Conservation (phyloP, 2,113 vertebrate genomes). For the Pollimyrus isidori region DNA sequence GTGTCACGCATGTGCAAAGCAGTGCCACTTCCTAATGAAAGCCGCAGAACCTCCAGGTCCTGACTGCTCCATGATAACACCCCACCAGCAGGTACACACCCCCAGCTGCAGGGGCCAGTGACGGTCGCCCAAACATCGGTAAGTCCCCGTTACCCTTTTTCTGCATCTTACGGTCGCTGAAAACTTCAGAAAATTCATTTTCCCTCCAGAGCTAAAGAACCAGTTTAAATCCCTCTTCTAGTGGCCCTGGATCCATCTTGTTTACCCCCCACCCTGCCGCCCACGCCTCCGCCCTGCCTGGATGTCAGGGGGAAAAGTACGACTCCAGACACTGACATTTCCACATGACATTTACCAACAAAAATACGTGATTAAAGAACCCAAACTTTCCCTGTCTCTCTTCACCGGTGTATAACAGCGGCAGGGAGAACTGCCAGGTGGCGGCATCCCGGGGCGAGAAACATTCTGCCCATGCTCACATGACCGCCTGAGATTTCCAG, state of each 20-base stretch:
- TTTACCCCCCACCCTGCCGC: not conserved
- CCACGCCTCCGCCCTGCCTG: not conserved
- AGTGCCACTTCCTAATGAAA: not conserved
- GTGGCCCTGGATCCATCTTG: not conserved
- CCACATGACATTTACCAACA: slow-evolving; percentile 12
- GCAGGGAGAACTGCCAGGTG: not conserved
- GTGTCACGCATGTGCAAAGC: not conserved
- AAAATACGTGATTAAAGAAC: slow-evolving; percentile 9
- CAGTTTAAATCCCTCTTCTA: not conserved
- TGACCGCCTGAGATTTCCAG: not conserved
- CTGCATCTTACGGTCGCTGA: not conserved
- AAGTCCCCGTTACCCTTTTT: not conserved
- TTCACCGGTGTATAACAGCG: not conserved
- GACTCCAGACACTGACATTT: not conserved
- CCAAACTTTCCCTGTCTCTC: not conserved
- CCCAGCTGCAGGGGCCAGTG: not conserved
- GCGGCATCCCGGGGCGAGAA: not conserved
- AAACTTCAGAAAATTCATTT: not conserved
- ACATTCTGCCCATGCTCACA: not conserved
- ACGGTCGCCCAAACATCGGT: not conserved
- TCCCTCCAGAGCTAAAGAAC: not conserved
- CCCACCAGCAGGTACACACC: not conserved
- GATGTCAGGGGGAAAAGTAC: not conserved
- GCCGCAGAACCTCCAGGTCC: not conserved
- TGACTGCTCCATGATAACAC: not conserved